Evolutionary conservation across 2,888 invertebrate genomes (phyloP).

Genomic region (Nomada ruficornis): DNA sequence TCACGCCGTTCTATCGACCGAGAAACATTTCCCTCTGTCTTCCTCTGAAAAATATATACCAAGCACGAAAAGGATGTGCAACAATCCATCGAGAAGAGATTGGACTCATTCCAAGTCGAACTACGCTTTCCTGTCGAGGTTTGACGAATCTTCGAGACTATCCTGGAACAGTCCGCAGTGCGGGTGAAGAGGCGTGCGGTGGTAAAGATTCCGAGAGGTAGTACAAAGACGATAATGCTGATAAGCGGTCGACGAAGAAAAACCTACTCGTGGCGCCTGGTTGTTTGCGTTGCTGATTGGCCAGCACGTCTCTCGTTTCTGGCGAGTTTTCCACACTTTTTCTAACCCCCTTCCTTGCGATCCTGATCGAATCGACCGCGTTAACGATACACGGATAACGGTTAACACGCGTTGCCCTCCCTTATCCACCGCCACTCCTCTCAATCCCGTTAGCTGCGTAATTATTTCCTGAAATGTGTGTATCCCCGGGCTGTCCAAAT

Average conservation of each 20-base stretch:
- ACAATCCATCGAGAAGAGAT: constrained; percentile 66
- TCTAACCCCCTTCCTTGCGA: neutral
- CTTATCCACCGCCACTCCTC: neutral
- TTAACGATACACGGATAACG: constrained; percentile 42
- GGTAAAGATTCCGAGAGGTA: neutral
- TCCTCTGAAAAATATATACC: constrained; percentile 4
- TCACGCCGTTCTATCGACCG: constrained; percentile 23
- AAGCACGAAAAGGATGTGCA: constrained; percentile 53
- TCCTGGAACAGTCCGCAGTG: constrained; percentile 70
- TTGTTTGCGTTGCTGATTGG: constrained; percentile 76
- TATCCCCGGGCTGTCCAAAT: constrained; percentile 13
- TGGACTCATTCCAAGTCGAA: constrained; percentile 76
- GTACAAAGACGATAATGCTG: constrained; percentile 62
- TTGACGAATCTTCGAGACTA: constrained; percentile 76
- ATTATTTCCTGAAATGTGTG: constrained; percentile 46
- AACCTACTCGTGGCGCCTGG: constrained; percentile 64
- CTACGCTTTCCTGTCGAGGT: constrained; percentile 57
- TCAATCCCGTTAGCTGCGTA: constrained; percentile 29
- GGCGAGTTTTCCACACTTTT: neutral
- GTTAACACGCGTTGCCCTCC: constrained; percentile 9
- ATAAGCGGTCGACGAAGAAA: constrained; percentile 69
- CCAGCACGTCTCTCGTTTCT: constrained; percentile 29
- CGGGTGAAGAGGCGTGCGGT: constrained; percentile 33
- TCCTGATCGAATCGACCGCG: constrained; percentile 25
- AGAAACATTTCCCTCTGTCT: constrained; percentile 1